Base-by-base conservation (phyloP, 2,888 invertebrate species). In the Caenorhabditis uteleia region DNA sequence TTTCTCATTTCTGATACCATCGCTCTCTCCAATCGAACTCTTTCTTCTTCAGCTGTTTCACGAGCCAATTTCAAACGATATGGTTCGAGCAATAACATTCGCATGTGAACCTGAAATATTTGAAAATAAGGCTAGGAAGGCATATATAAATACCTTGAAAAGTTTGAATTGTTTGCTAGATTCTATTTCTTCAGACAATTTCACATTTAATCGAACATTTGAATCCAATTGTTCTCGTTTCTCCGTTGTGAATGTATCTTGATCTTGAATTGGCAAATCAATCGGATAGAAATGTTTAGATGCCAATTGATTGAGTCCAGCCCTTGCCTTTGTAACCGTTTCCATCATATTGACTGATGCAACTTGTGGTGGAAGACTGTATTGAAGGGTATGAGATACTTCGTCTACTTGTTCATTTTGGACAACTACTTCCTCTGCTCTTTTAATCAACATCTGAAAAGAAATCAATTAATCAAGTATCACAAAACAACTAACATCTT, bases 41-140 rank as follows among this genome's bases (percentile, higher is more conserved):
- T 25, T 45, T 65, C 58, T 10, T 48, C 40, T n/a, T 53, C 18
- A n/a, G 26, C 26, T 1, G 58, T 25, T 34, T 67, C 60, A 12
- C 31, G 47, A 18, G 66, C 39, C 2, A 57, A 40, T 38, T 42
- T 31, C 8, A 60, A 46, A 20, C 60, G 67, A 56, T 49, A 56
- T 26, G 67, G 67, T 38, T 67, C 67, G 7, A 67, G 51, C 12
- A 67, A 47, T 16, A 62, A 29, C 4, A 62, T 34, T 3, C 67
- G 49, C 61, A 67, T 61, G 20, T 53, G 45, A 3, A 58, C 61
- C 61, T 67, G 42, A 38, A 45, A 23, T 6, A 33, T 16, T 45
- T 31, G 7, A 26, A 34, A 44, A 10, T 29, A 12, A 16, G 10
- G 23, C 12, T 21, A 50, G 23, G 20, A 25, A 33, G 8, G 7